Conservation (phyloP, 2,888 invertebrate species). For the Choristoneura rosaceana region DNA sequence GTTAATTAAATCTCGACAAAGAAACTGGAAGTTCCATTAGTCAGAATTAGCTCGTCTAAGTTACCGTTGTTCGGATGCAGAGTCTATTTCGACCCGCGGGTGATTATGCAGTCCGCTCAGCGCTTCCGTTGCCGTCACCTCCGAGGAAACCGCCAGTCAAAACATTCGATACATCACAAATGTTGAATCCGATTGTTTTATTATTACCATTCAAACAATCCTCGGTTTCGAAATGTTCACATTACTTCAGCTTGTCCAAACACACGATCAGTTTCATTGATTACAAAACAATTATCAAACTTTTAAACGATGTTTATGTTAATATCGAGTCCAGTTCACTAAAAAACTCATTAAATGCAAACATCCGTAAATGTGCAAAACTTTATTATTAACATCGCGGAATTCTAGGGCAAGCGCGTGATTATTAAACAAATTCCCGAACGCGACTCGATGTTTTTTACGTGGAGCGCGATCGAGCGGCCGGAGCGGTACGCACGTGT, state of each 20-base stretch:
- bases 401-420: conserved; percentile 33
- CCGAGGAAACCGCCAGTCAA: conserved; percentile 71
- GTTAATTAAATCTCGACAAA: conserved; percentile 32
- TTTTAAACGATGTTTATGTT: conserved; percentile 3
- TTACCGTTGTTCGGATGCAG: conserved; percentile 64
- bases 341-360: neutral
- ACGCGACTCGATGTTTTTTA: conserved; percentile 74
- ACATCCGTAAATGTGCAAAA: conserved; percentile 18
- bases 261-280: conserved; percentile 9
- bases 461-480: conserved; percentile 57
- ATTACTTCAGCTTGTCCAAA: conserved; percentile 45
- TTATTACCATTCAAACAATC: conserved; percentile 39
- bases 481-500: conserved; percentile 50
- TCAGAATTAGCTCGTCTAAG: conserved; percentile 40
- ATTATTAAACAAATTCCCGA: conserved; percentile 48
- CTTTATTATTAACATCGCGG: conserved; percentile 26
- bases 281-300: neutral
- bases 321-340: neutral
- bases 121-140: conserved; percentile 50
- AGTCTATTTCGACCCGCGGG: conserved; percentile 69
- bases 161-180: conserved; percentile 52
- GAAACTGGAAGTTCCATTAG: conserved; percentile 35
- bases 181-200: conserved; percentile 47
- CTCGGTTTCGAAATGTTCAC: conserved; percentile 39
- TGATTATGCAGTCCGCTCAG: conserved; percentile 62